phyloP scores from a whole-genome alignment of 37 sponge, comb jelly and placozoan species.

The Mnemiopsis leidyi region DNA sequence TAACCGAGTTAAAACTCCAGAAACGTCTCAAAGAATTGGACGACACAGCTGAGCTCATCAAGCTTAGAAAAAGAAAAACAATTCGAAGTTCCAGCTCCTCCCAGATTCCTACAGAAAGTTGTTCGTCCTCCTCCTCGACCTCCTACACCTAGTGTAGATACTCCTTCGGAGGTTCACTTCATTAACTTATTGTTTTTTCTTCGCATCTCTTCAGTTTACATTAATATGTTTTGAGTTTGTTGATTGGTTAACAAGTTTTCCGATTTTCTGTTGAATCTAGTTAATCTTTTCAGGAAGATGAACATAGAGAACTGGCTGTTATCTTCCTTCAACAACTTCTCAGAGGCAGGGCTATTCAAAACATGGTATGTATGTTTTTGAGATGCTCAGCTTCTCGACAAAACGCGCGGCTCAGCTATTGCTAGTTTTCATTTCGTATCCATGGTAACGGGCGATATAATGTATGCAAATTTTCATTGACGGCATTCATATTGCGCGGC shows the following conservation, averaged over 20 bases:
- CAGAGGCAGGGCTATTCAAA: constrained; percentile 86
- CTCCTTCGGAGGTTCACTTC: constrained; percentile 53
- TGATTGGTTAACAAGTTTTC: neutral
- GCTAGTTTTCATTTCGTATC: constrained; percentile 15
- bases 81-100: constrained; percentile 68
- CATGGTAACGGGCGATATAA: neutral
- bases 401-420: neutral
- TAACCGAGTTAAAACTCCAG: too few species aligned
- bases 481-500: neutral
- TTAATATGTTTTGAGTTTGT: too few species aligned
- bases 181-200: too few species aligned
- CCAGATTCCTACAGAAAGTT: constrained; percentile 81
- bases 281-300: constrained; percentile 69
- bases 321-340: constrained; percentile 85
- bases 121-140: constrained; percentile 91
- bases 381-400: neutral
- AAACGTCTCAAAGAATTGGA: constrained; percentile 50
- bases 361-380: constrained; percentile 69
- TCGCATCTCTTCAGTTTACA: too few species aligned
- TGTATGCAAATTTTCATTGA: neutral
- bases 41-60: constrained; percentile 34
- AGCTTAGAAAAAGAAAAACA: constrained; percentile 42
- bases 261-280: neutral
- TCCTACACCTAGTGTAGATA: constrained; percentile 83
- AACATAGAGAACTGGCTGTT: constrained; percentile 80